Base-by-base conservation (phyloP, 2,888 invertebrate species). In the Acanthosepion lycidas region DNA sequence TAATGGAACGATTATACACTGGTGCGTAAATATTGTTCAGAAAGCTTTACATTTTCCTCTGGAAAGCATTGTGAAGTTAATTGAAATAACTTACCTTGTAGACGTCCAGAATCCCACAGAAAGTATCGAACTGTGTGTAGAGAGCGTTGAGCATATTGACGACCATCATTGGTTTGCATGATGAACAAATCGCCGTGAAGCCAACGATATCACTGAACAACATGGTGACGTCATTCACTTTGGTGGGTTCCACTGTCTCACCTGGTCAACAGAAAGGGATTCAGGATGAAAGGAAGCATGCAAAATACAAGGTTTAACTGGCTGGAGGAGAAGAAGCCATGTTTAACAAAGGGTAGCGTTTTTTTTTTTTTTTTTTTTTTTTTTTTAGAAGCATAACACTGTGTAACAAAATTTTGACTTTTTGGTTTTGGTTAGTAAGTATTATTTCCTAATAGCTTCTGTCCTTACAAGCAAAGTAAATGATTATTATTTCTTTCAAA, bases 191-290 rank as follows among this genome's bases (percentile, higher is more conserved):
- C 78, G 99, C 99, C 0, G 99, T 99, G 97, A 99, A 99, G 48
- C 99, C 99, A 0, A 99, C 99, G 94, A 99, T 99, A 97, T 99
- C 99, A 96, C 99, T 99, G 98, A 99, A 99, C 94, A 99, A 98
- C 98, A 99, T 99, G 2, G 99, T 99, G 94, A 99, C 99, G 97
- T 99, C 98, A 96, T 99, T 98, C 97, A 99, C 99, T 93, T 98
- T 99, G 97, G 99, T 98, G 0, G 99, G 99, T 97, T 99, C 99
- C 95, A 99, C 99, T 94, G 98, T 98, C 97, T 99, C 96, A 53
- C 97, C 97, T 97, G 96, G 33, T 95, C 95, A 92, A 59, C 20
- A 49, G 42, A 93, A 93, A 51, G 6, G 42, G 42, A 42, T 42
- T 42, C 42, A 42, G 42, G 42, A 42, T 42, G 42, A 42, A 42